phyloP scores from a whole-genome alignment of 2,113 vertebrate species.

The Bos taurus region DNA sequence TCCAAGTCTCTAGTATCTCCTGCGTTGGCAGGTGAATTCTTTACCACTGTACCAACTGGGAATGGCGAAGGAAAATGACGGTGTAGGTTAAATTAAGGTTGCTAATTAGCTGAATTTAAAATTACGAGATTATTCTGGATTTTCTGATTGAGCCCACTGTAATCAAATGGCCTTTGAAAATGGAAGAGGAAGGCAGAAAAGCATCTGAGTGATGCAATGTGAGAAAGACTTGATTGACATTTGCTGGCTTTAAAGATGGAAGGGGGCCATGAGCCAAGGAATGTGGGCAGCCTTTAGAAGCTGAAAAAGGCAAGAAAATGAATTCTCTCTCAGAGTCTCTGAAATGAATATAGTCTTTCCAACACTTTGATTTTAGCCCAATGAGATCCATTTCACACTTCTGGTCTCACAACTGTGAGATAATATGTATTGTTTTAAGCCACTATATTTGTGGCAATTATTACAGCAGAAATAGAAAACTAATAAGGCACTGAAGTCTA shows the following conservation, averaged over 20 bases:
- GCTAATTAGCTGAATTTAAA: background rate
- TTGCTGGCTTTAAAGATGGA: background rate
- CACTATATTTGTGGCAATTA: background rate
- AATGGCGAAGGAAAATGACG: background rate
- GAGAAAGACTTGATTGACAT: background rate
- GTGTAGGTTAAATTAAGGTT: background rate
- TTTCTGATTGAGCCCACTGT: background rate
- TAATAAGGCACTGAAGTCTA: background rate
- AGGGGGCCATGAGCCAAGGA: background rate
- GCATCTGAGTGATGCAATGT: background rate
- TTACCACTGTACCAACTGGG: background rate
- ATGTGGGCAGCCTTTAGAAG: background rate
- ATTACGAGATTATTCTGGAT: background rate
- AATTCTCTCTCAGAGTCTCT: background rate
- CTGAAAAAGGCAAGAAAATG: background rate
- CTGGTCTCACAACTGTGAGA: background rate
- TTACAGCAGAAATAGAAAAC: background rate
- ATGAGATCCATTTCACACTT: background rate
- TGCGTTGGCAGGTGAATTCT: background rate
- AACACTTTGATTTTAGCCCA: background rate
- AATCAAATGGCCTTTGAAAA: background rate
- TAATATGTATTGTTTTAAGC: background rate
- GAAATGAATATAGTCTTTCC: background rate
- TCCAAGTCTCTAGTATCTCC: background rate
- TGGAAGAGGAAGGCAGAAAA: background rate